Evolutionary conservation across 2,888 invertebrate species (phyloP), one percentile per base, ranked within the genome.

Genomic region (Podotricha telesiphe): DNA sequence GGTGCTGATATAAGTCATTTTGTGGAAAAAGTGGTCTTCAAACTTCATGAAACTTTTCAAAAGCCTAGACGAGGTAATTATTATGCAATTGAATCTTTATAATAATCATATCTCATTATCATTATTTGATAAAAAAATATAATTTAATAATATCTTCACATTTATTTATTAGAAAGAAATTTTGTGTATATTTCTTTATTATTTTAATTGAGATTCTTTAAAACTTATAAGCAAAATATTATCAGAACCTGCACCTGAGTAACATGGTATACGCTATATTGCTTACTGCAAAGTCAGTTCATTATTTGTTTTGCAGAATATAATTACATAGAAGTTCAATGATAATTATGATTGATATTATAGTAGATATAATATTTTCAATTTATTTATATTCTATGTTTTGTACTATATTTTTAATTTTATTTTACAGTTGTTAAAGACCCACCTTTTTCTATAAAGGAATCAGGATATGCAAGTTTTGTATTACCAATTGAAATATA

Each of bases 401-500:
- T 19, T 50, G 15, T 34, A n/a, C 3, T 22, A 51, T 65, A 17
- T 45, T 17, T 55, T 0, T 34, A 42, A 34, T 66, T 72, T 73
- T 75, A 74, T 72, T 75, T 95, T 95, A 62, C 93, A 98, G 98
- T 96, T 78, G 94, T 97, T 3, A 98, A 97, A 82, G 97, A 98
- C 75, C 98, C 98, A 63, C 99, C 99, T 2, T 99, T 97, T 89
- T 92, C 95, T 62, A 95, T 99, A 40, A 96, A 96, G 78, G 98
- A 99, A 86, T 97, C 97, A n/a, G 99, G 99, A 7, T 99, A 99
- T 94, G 99, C 98, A 70, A 98, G 99, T 42, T 99, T 99, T 86
- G 94, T 95, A 59, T 93, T 99, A 70, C 96, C 97, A 0, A 98
- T 99, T 79, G 98, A 98, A 82, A 96, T 99, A 76, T 96, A 97